Conservation (phyloP, 2,888 invertebrate species). For the Entomobrya proxima region DNA sequence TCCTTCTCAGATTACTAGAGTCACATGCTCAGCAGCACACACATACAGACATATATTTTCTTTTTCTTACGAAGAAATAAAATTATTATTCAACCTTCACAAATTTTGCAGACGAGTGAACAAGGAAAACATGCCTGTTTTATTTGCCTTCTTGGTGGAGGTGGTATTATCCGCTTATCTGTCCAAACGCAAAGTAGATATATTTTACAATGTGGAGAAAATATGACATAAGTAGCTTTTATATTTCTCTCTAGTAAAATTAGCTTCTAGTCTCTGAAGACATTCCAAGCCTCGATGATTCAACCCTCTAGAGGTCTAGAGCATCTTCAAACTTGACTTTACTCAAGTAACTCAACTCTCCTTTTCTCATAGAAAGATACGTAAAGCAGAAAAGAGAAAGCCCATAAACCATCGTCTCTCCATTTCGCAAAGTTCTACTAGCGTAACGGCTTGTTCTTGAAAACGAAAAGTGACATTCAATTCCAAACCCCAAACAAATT, state of each 20-base stretch:
- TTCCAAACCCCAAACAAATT: not conserved
- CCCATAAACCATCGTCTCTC: not conserved
- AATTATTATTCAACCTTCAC: not conserved
- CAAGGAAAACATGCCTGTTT: not conserved
- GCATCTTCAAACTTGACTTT: not conserved
- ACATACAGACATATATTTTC: not conserved
- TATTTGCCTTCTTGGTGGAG: not conserved
- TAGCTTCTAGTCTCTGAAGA: constrained; percentile 20
- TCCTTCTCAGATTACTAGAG: not conserved
- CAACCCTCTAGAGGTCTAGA: not conserved
- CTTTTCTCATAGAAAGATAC: too few species aligned
- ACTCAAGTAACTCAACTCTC: too few species aligned
- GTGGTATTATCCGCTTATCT: too few species aligned
- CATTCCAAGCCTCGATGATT: constrained; percentile 7
- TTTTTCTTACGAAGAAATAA: not conserved
- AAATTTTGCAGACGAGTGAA: not conserved
- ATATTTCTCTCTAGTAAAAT: not conserved
- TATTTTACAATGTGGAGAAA: not conserved
- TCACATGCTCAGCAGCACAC: too few species aligned
- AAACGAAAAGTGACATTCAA: constrained; percentile 48
- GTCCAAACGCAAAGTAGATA: not conserved
- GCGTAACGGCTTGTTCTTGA: constrained; percentile 2
- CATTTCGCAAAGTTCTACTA: not conserved
- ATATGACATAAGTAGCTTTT: not conserved
- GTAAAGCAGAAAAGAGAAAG: too few species aligned